Evolutionary conservation across 2,888 invertebrate genomes (phyloP).

Genomic region (Drosophila kambysellisi): DNA sequence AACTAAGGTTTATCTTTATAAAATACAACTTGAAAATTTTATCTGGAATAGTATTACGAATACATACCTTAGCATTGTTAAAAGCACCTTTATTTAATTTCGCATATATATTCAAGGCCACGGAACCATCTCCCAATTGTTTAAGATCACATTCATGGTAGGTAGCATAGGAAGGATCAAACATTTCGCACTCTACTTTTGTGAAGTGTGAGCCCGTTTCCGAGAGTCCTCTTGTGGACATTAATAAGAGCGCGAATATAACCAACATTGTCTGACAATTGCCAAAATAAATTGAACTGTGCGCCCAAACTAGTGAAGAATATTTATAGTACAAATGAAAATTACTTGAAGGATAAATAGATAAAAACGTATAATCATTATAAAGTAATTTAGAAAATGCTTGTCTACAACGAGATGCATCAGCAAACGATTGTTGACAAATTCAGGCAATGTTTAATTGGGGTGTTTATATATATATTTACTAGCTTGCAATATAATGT

Average conservation of each 20-base stretch:
- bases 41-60: background rate
- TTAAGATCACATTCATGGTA: conserved; percentile 23
- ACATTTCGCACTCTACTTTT: background rate
- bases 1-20: conserved; percentile 15
- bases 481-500: too few relatives aligned
- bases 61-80: conserved; percentile 15
- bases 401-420: background rate
- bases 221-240: background rate
- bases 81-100: conserved; percentile 2
- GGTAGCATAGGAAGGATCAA: background rate
- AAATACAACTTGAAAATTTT: background rate
- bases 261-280: conserved; percentile 7
- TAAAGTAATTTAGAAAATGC: too few relatives aligned
- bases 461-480: too few relatives aligned
- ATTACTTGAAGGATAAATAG: too few relatives aligned
- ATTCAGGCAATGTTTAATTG: background rate
- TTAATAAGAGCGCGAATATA: background rate
- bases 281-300: too few relatives aligned
- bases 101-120: conserved; percentile 4
- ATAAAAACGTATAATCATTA: too few relatives aligned
- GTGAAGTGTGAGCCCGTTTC: background rate
- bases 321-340: too few relatives aligned
- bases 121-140: conserved; percentile 16
- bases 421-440: background rate
- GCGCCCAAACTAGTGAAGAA: too few relatives aligned